Evolutionary conservation across 2,113 vertebrate species (phyloP).

Genomic region (Eonycteris spelaea): DNA sequence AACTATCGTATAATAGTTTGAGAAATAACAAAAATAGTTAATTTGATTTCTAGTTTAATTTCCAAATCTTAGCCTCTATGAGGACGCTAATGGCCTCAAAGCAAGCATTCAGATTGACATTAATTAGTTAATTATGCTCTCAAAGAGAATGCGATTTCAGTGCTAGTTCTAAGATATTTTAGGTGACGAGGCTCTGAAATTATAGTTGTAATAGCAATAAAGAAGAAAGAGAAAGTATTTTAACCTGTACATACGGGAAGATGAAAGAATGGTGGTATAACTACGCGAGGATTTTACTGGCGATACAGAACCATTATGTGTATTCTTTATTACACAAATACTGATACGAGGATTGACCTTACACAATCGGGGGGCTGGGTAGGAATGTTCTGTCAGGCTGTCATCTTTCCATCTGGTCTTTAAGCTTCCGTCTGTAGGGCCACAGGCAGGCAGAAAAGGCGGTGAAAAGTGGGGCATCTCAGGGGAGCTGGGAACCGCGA

Average conservation of each 20-base stretch:
- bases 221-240: not conserved
- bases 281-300: not conserved
- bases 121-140: slow-evolving; percentile 51
- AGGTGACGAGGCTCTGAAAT: slow-evolving; percentile 13
- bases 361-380: not conserved
- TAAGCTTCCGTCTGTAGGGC: not conserved
- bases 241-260: not conserved
- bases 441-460: not conserved
- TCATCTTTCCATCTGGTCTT: not conserved
- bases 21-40: slow-evolving; percentile 8
- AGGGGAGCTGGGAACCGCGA: not conserved
- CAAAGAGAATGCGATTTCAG: not conserved
- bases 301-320: not conserved
- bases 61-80: slow-evolving; percentile 10
- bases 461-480: not conserved
- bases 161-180: slow-evolving; percentile 15
- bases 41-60: slow-evolving; percentile 37
- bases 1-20: not conserved
- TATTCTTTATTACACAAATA: not conserved
- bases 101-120: not conserved
- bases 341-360: not conserved
- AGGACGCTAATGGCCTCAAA: not conserved
- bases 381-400: not conserved
- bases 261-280: not conserved
- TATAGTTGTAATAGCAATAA: not conserved